Conservation (phyloP, 2,797 vertebrate genomes). For the Phaenicophaeus curvirostris region DNA sequence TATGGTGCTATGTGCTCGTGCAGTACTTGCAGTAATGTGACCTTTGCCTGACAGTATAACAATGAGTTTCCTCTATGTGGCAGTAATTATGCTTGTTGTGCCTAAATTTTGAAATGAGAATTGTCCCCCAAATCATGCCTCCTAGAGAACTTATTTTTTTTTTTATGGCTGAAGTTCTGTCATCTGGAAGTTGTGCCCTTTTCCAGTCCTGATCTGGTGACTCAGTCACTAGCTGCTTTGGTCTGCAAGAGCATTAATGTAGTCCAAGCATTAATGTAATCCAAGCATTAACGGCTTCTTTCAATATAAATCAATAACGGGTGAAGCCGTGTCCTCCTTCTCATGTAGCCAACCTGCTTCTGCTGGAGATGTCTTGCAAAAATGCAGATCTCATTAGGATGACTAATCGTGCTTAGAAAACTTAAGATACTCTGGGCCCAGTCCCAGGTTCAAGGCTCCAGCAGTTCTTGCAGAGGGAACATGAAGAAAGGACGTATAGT, state of each 20-base stretch:
- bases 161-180: neutral
- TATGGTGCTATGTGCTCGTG: neutral
- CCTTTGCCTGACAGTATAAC: neutral
- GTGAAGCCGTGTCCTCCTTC: neutral
- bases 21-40: neutral
- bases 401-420: slow-evolving; percentile 1
- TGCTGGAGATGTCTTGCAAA: slow-evolving; percentile 1
- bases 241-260: neutral
- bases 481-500: neutral
- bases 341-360: neutral
- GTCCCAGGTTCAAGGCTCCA: neutral
- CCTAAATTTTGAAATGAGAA: neutral
- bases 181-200: neutral
- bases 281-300: neutral
- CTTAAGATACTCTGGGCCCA: neutral
- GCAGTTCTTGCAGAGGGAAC: neutral
- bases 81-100: neutral
- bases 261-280: neutral
- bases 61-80: neutral
- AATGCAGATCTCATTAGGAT: neutral
- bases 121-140: neutral
- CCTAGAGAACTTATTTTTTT: neutral
- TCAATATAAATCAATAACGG: neutral
- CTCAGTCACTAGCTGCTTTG: neutral
- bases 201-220: neutral